Conservation (phyloP, 2,797 vertebrate species). For the Cyclura pinguis region DNA sequence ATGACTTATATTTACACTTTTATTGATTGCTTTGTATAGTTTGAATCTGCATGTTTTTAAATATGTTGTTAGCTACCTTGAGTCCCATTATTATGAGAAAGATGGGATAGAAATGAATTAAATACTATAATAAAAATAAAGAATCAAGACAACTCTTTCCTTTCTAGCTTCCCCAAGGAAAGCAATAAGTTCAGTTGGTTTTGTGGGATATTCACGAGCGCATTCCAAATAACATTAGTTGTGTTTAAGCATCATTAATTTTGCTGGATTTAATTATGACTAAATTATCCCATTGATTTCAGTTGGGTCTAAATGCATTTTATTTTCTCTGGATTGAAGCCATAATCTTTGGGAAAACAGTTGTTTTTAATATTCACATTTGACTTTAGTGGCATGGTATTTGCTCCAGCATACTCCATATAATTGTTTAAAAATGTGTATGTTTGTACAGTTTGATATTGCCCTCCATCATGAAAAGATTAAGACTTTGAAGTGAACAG, state of each 20-base stretch:
- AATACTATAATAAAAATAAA: no score
- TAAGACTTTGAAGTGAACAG: background rate
- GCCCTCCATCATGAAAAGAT: background rate
- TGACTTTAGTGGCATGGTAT: no score
- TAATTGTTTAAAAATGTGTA: background rate
- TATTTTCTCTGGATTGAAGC: background rate
- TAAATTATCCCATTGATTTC: background rate
- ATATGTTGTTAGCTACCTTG: no score
- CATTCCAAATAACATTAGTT: background rate
- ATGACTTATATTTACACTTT: no score
- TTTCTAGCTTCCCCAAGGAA: background rate
- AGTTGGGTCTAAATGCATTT: background rate
- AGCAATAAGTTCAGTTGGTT: background rate
- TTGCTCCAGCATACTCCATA: background rate
- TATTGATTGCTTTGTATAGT: no score
- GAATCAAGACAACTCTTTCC: slow-evolving; percentile 33
- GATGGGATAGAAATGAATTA: no score
- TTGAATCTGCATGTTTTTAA: no score
- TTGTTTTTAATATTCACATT: background rate
- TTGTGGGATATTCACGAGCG: no score
- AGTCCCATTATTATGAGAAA: no score
- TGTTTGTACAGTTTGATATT: no score
- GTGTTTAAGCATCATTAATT: background rate
- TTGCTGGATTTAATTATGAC: background rate
- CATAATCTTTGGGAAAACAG: no score